These are phyloP conservation scores for Micrasema longulum DNA, from an alignment of 1,140 invertebrate genomes.

Conservation along the genomic window DNA sequence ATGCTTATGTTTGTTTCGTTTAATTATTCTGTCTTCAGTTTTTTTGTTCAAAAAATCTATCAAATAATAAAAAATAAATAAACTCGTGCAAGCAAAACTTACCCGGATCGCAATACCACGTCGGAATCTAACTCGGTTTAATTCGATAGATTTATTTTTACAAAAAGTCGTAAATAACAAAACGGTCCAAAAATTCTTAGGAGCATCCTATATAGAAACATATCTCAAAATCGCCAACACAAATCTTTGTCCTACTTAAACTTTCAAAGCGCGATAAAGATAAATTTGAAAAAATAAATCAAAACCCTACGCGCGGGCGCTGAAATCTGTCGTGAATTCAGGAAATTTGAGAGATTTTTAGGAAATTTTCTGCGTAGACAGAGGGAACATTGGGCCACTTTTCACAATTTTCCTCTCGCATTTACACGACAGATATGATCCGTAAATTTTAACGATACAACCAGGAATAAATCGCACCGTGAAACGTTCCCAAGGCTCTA, in stretches of 20 bases:
- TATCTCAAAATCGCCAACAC: slow-evolving; percentile 1
- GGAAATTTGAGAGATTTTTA: not conserved
- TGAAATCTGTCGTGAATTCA: not conserved
- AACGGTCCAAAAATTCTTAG: no score
- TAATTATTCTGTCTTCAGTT: no score
- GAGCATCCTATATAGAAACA: no score
- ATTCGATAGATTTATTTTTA: no score
- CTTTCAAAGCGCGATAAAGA: slow-evolving; percentile 34
- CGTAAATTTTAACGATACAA: slow-evolving; percentile 52
- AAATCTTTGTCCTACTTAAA: slow-evolving; percentile 33
- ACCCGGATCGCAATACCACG: no score
- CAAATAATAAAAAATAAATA: no score
- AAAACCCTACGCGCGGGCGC: not conserved
- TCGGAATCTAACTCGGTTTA: no score
- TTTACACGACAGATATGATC: slow-evolving; percentile 51
- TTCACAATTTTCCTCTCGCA: slow-evolving; percentile 48
- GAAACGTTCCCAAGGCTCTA: not conserved
- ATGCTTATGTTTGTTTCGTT: no score
- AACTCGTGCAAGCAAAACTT: no score
- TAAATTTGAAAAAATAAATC: slow-evolving; percentile 40
- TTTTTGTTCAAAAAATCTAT: no score
- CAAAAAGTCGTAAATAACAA: no score
- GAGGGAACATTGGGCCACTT: slow-evolving; percentile 33
- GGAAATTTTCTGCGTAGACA: slow-evolving; percentile 1
- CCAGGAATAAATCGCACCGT: slow-evolving; percentile 46